These are phyloP conservation scores for Pelochelys cantorii DNA, from an alignment of 2,797 vertebrate species.

Conservation along the genomic window DNA sequence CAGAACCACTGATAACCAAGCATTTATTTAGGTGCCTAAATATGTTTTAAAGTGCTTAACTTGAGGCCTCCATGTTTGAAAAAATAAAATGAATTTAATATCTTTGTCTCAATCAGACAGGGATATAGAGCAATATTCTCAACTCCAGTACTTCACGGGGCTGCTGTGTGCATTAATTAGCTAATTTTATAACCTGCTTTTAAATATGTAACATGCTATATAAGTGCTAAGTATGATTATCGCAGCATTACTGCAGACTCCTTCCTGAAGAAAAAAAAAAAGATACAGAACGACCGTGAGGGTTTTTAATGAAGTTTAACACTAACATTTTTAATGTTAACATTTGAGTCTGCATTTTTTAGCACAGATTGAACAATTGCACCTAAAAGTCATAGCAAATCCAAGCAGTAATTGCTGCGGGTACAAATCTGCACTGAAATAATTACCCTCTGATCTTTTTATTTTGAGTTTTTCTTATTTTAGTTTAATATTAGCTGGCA, in stretches of 20 bases:
- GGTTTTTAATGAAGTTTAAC: conserved; percentile 28
- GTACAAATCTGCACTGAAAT: conserved; percentile 42
- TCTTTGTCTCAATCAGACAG: background rate
- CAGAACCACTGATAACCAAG: background rate
- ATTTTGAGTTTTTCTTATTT: conserved; percentile 24
- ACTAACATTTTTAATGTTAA: conserved; percentile 41
- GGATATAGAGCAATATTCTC: background rate
- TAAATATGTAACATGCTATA: background rate
- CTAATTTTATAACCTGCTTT: conserved; percentile 44
- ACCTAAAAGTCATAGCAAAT: conserved; percentile 34
- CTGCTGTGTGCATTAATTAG: background rate
- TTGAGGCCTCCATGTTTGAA: conserved; percentile 21
- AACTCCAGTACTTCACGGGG: background rate
- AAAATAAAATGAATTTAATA: background rate
- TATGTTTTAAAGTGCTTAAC: background rate
- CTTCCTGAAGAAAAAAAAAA: background rate
- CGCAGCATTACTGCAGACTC: background rate
- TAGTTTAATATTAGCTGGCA: conserved; percentile 9
- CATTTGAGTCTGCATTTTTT: conserved; percentile 30
- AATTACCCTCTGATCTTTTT: conserved; percentile 52
- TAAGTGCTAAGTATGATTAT: background rate
- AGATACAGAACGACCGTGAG: background rate
- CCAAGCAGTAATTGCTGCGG: conserved; percentile 47
- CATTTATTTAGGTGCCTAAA: background rate
- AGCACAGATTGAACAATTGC: conserved; percentile 29